Percentiles rank a stretch among this genome's conserved stretches.
phyloP scores from a whole-genome alignment of 2,797 vertebrate genomes.

The Enteromius argenteus region DNA sequence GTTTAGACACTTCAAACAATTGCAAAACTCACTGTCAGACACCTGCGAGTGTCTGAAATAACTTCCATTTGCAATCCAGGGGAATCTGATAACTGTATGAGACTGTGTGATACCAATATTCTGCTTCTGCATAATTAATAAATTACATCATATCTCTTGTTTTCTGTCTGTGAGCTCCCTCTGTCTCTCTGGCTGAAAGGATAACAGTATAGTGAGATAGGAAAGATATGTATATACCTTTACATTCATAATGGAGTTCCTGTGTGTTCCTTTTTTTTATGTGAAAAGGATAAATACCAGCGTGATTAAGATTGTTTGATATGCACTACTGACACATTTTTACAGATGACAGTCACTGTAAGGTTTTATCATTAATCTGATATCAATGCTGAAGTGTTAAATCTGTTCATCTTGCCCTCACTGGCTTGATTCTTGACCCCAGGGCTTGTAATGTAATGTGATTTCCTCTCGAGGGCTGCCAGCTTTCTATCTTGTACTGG shows the following conservation, averaged over 20 bases:
- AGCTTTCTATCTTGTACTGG: neutral
- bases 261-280: neutral
- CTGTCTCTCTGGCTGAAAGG: neutral
- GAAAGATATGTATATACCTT: neutral
- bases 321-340: neutral
- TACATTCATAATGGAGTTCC: neutral
- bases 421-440: neutral
- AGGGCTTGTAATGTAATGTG: neutral
- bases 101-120: neutral
- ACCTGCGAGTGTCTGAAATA: neutral
- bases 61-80: neutral
- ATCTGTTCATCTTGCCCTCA: neutral
- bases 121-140: neutral
- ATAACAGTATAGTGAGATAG: neutral
- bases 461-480: slow-evolving; percentile 5
- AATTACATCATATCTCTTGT: neutral
- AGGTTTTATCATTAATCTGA: neutral
- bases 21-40: neutral
- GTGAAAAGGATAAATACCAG: neutral
- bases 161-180: neutral
- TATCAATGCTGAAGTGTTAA: neutral
- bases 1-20: neutral
- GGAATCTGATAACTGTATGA: too few relatives aligned
- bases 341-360: neutral
- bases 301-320: too few relatives aligned